Base-by-base conservation (phyloP, 2,888 invertebrate genomes). In the Xanthostigma xanthostigma region DNA sequence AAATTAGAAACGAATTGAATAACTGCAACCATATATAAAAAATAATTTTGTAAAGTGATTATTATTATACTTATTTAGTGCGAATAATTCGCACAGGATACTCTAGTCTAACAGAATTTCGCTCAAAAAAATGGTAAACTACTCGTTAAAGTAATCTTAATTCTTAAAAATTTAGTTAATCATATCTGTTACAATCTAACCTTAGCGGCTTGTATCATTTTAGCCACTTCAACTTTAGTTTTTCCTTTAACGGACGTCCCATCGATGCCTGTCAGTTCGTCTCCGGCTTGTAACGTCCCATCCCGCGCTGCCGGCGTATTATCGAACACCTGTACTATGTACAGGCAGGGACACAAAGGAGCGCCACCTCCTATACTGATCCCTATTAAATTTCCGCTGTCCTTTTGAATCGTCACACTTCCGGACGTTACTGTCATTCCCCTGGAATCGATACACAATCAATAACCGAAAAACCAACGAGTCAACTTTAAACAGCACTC, bases 271-370 rank as follows among this genome's bases (percentile, higher is more conserved):
- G 95, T 84, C 50, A 99, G 71, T 65, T 99, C 98, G 68, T 98
- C 98, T 0, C 98, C 98, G 49, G 95, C 88, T 62, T 95, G 92
- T 8, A 98, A 68, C 0, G 93, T 93, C 0, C 92, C 96, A 62
- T 98, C 96, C 57, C 78, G 77, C 1, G 91, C 80, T 0, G 96
- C 94, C 9, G 98, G 94, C 0, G 97, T 97, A 62, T 94, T 93
- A 67, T 99, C 98, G 61, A 99, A 99, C 52, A 93, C 86, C 78
- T 98, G 97, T 0, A 99, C 97, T 53, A 98, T 93, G 64, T 98
- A 98, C 6, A 98, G 74, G 64, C 97, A 98, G 0, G 97, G 97
- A 59, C 98, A 98, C 46, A 88, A 67, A 5, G 97, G 87, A 17
- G 92, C 88, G 37, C 95, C 95, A 1, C 97, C 97, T 0, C 97